Percentiles rank a stretch among this genome's conserved stretches.
Conservation (phyloP, 1,140 invertebrate genomes). For the Bombus consobrinus region DNA sequence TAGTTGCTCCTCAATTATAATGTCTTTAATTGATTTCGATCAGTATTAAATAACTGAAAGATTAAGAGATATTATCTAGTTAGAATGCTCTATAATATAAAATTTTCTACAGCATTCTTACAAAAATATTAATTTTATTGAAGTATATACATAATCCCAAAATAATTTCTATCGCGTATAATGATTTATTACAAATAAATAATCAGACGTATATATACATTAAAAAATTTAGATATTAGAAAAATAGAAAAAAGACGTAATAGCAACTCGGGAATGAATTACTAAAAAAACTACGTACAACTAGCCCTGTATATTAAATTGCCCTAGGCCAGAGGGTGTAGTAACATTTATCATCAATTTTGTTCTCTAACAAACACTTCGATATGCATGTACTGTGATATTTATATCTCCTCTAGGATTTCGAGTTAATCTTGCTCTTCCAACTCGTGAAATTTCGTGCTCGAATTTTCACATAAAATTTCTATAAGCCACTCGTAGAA, state of each 20-base stretch:
- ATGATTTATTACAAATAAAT: too few species aligned
- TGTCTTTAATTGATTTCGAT: neutral
- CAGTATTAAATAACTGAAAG: neutral
- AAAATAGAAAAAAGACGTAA: neutral
- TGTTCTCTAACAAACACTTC: neutral
- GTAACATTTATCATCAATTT: slow-evolving; percentile 8
- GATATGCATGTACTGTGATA: neutral
- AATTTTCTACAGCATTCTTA: neutral
- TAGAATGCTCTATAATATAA: too few species aligned
- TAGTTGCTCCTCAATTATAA: neutral
- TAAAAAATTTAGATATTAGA: too few species aligned
- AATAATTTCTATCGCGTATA: too few species aligned
- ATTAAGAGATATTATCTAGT: neutral
- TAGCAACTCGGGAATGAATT: neutral
- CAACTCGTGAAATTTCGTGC: neutral
- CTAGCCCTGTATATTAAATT: neutral
- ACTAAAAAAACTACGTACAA: neutral
- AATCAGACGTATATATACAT: too few species aligned
- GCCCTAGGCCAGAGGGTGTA: neutral
- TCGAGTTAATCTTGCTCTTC: neutral
- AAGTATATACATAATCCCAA: too few species aligned
- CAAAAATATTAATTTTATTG: too few species aligned
- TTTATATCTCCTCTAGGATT: slow-evolving; percentile 1
- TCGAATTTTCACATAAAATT: neutral
- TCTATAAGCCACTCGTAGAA: neutral